These are phyloP conservation scores for Atrina japonica DNA, from an alignment of 2,888 invertebrate species.

Conservation along the genomic window DNA sequence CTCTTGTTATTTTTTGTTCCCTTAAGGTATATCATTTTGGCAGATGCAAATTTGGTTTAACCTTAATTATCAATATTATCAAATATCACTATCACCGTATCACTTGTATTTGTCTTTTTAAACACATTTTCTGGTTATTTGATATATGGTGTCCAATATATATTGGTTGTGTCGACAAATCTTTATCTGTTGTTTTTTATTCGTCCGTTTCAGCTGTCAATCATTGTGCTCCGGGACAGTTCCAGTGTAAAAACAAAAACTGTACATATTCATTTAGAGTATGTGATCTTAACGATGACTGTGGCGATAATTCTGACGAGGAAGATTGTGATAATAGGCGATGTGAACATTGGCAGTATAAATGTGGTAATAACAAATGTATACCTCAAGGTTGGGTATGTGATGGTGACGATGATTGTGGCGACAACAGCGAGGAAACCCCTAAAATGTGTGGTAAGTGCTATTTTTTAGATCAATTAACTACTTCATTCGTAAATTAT, in stretches of 20 bases:
- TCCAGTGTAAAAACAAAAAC: slow-evolving; percentile 76
- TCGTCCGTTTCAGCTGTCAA: slow-evolving; percentile 69
- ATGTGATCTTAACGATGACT: slow-evolving; percentile 98
- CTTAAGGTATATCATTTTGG: too few species aligned
- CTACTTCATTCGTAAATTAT: background rate
- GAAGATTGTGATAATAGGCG: slow-evolving; percentile 66
- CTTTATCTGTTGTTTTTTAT: too few species aligned
- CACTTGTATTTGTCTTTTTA: too few species aligned
- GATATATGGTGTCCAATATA: too few species aligned
- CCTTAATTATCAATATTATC: too few species aligned
- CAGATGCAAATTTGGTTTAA: too few species aligned
- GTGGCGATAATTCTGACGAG: slow-evolving; percentile 86
- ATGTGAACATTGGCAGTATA: slow-evolving; percentile 87
- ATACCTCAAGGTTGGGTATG: slow-evolving; percentile 75
- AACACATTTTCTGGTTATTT: too few species aligned
- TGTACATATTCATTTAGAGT: slow-evolving; percentile 78
- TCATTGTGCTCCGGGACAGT: slow-evolving; percentile 79
- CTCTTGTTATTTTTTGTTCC: too few species aligned
- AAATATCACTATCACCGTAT: too few species aligned
- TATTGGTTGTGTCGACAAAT: too few species aligned
- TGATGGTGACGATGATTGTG: slow-evolving; percentile 77
- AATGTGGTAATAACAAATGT: slow-evolving; percentile 91
- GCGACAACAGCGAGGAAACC: slow-evolving; percentile 74
- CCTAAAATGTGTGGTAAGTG: slow-evolving; percentile 62
- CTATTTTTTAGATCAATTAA: background rate